These are phyloP conservation scores for Yponomeuta cagnagella DNA, from an alignment of 2,888 invertebrate genomes.

Conservation along the genomic window DNA sequence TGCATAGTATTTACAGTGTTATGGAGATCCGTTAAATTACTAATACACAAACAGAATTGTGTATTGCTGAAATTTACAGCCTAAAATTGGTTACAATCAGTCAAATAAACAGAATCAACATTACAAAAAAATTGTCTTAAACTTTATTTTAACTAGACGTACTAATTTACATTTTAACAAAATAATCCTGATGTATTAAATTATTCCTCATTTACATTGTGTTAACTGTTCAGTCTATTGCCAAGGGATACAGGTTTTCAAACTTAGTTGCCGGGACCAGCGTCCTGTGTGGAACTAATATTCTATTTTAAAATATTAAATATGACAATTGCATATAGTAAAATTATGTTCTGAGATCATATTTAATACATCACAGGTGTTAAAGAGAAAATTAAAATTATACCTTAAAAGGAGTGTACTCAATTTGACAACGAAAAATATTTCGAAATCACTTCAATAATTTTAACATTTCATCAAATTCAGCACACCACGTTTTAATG, in stretches of 20 bases:
- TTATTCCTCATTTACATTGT: slow-evolving; percentile 47
- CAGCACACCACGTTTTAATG: slow-evolving; percentile 14
- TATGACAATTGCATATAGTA: slow-evolving; percentile 70
- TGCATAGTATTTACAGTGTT: slow-evolving; percentile 61
- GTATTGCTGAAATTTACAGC: slow-evolving; percentile 9
- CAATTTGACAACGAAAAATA: slow-evolving; percentile 11
- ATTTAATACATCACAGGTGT: slow-evolving; percentile 82
- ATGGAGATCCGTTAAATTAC: slow-evolving; percentile 24
- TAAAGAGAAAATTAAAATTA: slow-evolving; percentile 52
- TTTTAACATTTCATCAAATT: slow-evolving; percentile 7
- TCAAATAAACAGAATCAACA: slow-evolving; percentile 25
- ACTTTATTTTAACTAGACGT: slow-evolving; percentile 13
- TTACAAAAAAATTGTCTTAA: slow-evolving; percentile 11
- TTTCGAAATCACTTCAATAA: neutral
- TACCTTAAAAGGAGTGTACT: slow-evolving; percentile 19
- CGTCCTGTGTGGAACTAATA: slow-evolving; percentile 42
- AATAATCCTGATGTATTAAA: slow-evolving; percentile 64
- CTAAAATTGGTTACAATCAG: slow-evolving; percentile 19
- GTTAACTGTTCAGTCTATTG: slow-evolving; percentile 8
- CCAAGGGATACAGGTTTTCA: slow-evolving; percentile 46
- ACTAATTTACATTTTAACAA: slow-evolving; percentile 15
- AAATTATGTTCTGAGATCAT: slow-evolving; percentile 78
- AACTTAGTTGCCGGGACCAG: slow-evolving; percentile 27
- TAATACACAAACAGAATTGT: neutral
- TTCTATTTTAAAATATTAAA: slow-evolving; percentile 59